phyloP scores from a whole-genome alignment of 2,797 vertebrate species.

The Cyclura pinguis region DNA sequence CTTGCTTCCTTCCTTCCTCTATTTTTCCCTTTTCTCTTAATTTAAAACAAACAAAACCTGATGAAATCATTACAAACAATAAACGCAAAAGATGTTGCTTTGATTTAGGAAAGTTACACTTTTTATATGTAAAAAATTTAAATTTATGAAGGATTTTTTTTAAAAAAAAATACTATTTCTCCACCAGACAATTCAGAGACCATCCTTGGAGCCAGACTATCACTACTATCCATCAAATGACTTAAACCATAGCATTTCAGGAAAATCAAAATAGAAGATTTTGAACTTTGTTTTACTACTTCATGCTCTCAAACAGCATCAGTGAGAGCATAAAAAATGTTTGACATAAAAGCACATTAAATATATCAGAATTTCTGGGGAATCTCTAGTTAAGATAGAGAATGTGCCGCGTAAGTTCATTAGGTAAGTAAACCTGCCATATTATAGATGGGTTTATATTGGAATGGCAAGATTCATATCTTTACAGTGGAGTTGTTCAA shows the following conservation, averaged over 20 bases:
- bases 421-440: not conserved
- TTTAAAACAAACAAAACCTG: too few relatives aligned
- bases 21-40: too few relatives aligned
- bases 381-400: not conserved
- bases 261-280: not conserved
- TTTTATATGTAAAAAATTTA: too few relatives aligned
- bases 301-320: not conserved
- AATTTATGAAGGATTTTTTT: too few relatives aligned
- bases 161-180: too few relatives aligned
- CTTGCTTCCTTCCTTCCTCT: too few relatives aligned
- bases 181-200: not conserved
- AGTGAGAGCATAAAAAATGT: not conserved
- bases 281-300: not conserved
- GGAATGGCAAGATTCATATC: not conserved
- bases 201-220: not conserved
- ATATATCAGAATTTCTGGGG: fast-evolving
- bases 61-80: too few relatives aligned
- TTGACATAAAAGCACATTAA: conserved; percentile 10
- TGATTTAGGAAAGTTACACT: too few relatives aligned
- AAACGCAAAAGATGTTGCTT: too few relatives aligned
- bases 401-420: not conserved
- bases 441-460: not conserved
- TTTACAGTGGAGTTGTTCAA: not conserved
- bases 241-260: not conserved
- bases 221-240: not conserved